These are phyloP conservation scores for Crax fasciolata DNA, from an alignment of 2,797 vertebrate genomes.

Conservation along the genomic window DNA sequence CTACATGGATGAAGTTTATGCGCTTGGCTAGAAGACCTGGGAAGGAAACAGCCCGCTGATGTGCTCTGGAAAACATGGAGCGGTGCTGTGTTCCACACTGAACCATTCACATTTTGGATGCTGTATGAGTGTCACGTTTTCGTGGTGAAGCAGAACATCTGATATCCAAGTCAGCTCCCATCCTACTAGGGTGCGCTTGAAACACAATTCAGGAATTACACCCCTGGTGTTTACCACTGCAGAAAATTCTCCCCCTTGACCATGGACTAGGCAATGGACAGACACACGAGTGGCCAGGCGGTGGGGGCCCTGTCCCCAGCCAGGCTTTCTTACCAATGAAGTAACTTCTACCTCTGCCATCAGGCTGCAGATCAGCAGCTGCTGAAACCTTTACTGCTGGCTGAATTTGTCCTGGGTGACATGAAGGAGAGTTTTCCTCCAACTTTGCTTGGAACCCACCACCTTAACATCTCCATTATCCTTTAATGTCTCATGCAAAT, in stretches of 20 bases:
- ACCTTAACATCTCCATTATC: not conserved
- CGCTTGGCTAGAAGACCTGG: not conserved
- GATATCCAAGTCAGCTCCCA: not conserved
- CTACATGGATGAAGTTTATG: fast-evolving
- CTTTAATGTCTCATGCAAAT: not conserved
- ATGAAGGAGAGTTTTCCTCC: not conserved
- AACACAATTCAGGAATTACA: not conserved
- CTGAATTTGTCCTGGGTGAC: not conserved
- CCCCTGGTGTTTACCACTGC: fast-evolving
- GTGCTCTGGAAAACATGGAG: not conserved
- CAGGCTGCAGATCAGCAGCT: not conserved
- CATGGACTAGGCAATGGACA: not conserved
- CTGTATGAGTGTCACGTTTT: no score
- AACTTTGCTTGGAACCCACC: not conserved
- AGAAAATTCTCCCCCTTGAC: not conserved
- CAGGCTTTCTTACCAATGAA: not conserved
- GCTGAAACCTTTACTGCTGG: not conserved
- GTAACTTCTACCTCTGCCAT: not conserved
- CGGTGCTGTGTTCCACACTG: fast-evolving
- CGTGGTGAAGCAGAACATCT: not conserved
- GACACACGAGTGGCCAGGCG: fast-evolving
- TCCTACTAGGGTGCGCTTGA: not conserved
- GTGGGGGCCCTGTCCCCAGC: fast-evolving
- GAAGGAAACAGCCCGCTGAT: fast-evolving
- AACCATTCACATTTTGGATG: fast-evolving